Evolutionary conservation across 2,888 invertebrate genomes (phyloP).

Genomic region (Itoplectis maculator): DNA sequence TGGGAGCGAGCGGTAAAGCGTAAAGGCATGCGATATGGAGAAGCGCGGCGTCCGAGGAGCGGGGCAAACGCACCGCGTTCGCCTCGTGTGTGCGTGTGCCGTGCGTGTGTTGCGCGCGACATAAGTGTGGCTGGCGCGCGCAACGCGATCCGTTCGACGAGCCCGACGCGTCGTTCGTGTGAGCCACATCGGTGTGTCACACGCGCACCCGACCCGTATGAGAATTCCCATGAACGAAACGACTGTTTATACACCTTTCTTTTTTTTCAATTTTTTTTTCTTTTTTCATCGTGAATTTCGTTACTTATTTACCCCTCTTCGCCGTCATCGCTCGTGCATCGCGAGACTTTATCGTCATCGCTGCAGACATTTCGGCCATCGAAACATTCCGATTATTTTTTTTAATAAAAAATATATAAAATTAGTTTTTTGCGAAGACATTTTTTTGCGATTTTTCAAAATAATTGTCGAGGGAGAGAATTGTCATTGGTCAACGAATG

Average conservation of each 20-base stretch:
- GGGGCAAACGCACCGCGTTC: conserved; percentile 61
- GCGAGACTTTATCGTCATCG: not conserved
- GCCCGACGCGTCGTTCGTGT: conserved; percentile 56
- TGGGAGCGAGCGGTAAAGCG: conserved; percentile 62
- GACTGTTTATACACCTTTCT: conserved; percentile 53
- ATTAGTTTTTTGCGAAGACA: too few relatives aligned
- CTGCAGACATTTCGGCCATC: too few relatives aligned
- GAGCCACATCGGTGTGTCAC: conserved; percentile 29
- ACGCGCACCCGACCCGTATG: conserved; percentile 56
- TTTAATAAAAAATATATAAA: too few relatives aligned
- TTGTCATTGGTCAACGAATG: not conserved
- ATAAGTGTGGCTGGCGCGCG: conserved; percentile 83
- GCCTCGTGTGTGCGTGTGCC: conserved; percentile 65
- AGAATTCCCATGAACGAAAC: conserved; percentile 68
- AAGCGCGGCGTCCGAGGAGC: conserved; percentile 62
- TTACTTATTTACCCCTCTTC: conserved; percentile 29
- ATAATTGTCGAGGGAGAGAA: not conserved
- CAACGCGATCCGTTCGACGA: conserved; percentile 77
- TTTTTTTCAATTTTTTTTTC: conserved; percentile 23
- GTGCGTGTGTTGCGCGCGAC: conserved; percentile 78
- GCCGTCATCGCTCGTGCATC: not conserved
- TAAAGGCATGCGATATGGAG: conserved; percentile 68
- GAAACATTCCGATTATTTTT: too few relatives aligned
- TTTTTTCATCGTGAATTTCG: conserved; percentile 31
- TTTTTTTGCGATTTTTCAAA: not conserved